Conservation (phyloP, 2,113 vertebrate species). For the Corythornis cristatus region DNA sequence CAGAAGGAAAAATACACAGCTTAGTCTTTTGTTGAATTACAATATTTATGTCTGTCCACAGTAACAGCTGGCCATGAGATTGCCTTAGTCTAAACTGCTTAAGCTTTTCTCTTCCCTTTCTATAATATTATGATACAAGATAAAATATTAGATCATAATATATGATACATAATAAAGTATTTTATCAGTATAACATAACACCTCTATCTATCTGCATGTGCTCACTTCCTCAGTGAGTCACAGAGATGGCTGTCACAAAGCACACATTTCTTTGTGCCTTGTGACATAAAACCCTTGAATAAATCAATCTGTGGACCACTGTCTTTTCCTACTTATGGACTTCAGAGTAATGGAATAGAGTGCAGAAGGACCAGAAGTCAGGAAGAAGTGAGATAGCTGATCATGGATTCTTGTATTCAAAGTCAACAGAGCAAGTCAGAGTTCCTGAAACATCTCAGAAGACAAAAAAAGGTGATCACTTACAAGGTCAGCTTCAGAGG, state of each 20-base stretch:
- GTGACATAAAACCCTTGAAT: not conserved
- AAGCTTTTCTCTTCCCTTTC: not conserved
- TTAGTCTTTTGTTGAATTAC: not conserved
- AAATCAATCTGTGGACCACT: not conserved
- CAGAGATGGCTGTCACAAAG: not conserved
- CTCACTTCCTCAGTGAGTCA: not conserved
- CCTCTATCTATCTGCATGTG: not conserved
- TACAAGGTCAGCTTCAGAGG: not conserved
- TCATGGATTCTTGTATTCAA: not conserved
- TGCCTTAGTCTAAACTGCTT: not conserved
- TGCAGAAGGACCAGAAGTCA: not conserved
- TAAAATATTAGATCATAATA: too few relatives aligned
- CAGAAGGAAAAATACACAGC: not conserved
- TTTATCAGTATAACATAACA: not conserved
- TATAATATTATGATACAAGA: too few relatives aligned
- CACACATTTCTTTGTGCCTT: not conserved
- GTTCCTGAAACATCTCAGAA: not conserved
- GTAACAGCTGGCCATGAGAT: not conserved
- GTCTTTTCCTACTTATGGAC: rapidly evolving
- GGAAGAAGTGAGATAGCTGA: rapidly evolving
- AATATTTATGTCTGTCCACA: not conserved
- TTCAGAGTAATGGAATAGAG: not conserved
- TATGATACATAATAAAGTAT: too few relatives aligned
- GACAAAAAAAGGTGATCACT: not conserved
- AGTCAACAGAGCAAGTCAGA: not conserved